Evolutionary conservation across 1,140 invertebrate species (phyloP).

Genomic region (Penaeus indicus): DNA sequence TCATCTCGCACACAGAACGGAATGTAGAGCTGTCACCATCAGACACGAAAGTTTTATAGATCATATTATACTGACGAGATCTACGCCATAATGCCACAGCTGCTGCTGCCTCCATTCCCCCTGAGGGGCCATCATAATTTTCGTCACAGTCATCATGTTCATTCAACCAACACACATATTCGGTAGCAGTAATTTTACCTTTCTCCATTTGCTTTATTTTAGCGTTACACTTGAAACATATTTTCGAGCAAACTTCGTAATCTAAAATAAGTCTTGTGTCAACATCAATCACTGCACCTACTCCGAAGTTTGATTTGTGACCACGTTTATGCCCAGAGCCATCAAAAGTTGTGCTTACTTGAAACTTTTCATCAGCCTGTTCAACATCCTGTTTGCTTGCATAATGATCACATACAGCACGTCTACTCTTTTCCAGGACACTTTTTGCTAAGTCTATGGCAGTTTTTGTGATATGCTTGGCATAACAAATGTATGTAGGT

Average conservation of each 20-base stretch:
- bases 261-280: slow-evolving; percentile 29
- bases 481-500: slow-evolving; percentile 27
- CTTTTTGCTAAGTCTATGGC: slow-evolving; percentile 1
- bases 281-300: slow-evolving; percentile 44
- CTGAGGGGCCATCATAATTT: slow-evolving; percentile 41
- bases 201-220: slow-evolving; percentile 30
- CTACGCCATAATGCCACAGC: slow-evolving; percentile 36
- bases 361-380: neutral
- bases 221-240: slow-evolving; percentile 25
- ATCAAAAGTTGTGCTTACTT: slow-evolving; percentile 24
- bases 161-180: slow-evolving; percentile 31
- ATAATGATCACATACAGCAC: slow-evolving; percentile 39
- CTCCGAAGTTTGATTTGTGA: slow-evolving; percentile 33
- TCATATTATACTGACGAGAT: slow-evolving; percentile 23
- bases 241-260: slow-evolving; percentile 34
- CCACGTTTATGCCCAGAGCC: slow-evolving; percentile 32
- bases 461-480: slow-evolving; percentile 19
- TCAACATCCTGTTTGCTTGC: slow-evolving; percentile 20
- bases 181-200: slow-evolving; percentile 26
- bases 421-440: slow-evolving; percentile 41
- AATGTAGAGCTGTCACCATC: slow-evolving; percentile 43
- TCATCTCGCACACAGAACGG: slow-evolving; percentile 21
- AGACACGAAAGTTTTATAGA: slow-evolving; percentile 40
- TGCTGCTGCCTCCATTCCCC: slow-evolving; percentile 38
- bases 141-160: slow-evolving; percentile 20